A percentile compares a stretch with the other conserved stretches of the same genome.
These are phyloP conservation scores for Apis mellifera DNA, from an alignment of 1,140 invertebrate species.

Conservation along the genomic window Amel_HAv3.1 CM009931.2:20912501-20913000, in stretches of 20 bases:
- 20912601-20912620: no score
- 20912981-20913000: conserved; percentile 11
- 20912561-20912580: no score
- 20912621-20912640: not conserved
- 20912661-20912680: not conserved
- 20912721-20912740: not conserved
- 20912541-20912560: not conserved
- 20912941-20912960: conserved; percentile 31
- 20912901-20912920: not conserved
- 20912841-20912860: not conserved
- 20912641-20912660: not conserved
- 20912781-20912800: not conserved
- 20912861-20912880: not conserved
- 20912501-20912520: conserved; percentile 50
- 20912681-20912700: not conserved
- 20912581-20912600: not conserved
- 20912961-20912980: conserved; percentile 4
- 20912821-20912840: not conserved
- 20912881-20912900: not conserved
- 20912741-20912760: not conserved
- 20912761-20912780: not conserved
- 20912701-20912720: not conserved
- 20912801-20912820: not conserved
- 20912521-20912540: conserved; percentile 18
- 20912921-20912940: not conserved